Evolutionary conservation across 2,113 vertebrate genomes (phyloP), one percentile per base, ranked within the genome.

Genomic region (Proteles cristata): DNA sequence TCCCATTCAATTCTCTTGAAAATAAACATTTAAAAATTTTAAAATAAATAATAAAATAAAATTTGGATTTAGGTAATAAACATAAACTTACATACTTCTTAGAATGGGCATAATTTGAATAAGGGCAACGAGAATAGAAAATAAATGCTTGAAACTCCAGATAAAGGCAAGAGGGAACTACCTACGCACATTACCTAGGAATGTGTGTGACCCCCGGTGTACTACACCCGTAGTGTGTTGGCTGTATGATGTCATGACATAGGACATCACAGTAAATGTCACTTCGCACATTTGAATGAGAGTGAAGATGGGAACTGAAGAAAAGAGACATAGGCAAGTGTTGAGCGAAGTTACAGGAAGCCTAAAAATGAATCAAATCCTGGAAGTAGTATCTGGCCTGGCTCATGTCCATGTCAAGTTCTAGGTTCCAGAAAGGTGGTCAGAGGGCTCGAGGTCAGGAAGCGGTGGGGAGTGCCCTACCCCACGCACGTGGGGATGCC

Each of bases 391-490:
- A 2, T 4, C 61, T 28, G 3, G 10, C 48, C 53, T 5, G 2
- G 12, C 16, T 0, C 19, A 10, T 0, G 19, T 11, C 55, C 73
- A 12, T 8, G 5, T 35, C 63, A 48, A 81, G 5, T 19, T 31
- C 25, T 15, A 17, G 58, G 35, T 7, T 90, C 80, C 65, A 0
- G 68, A 21, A 39, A 15, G 48, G 55, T 35, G 6, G 35, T 45
- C 35, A 11, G 16, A 33, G 81, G 58, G 69, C 25, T 5, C 0
- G 0, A 2, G 0, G 6, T 5, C 16, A 16, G 43, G 31, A 12
- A 6, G 23, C 17, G 7, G 21, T 2, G 15, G 5, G 7, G 19
- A 9, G 28, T 0, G 1, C 45, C 45, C 4, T 2, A 2, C 1
- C 1, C 0, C 39, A 39, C 39, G 4, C 31, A 3, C 7, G 11